Conservation (phyloP, 2,113 vertebrate species). For the Pangasianodon gigas region DNA sequence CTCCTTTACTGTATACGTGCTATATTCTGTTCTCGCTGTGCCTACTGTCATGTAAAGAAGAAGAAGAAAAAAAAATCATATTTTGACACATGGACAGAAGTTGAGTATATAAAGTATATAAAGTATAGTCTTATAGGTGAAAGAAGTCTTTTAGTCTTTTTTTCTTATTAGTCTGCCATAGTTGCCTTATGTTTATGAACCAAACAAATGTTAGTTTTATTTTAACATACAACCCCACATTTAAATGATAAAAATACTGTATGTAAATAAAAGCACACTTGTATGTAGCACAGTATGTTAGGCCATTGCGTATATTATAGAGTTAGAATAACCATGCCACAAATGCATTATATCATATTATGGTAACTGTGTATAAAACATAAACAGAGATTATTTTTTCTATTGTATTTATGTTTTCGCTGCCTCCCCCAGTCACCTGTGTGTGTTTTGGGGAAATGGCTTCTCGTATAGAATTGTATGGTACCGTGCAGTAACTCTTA, state of each 20-base stretch:
- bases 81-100: conserved; percentile 44
- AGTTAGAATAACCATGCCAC: conserved; percentile 23
- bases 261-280: conserved; percentile 66
- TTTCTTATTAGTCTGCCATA: conserved; percentile 68
- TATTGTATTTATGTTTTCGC: conserved; percentile 46
- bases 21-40: conserved; percentile 61
- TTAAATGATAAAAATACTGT: conserved; percentile 53
- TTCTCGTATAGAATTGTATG: conserved; percentile 50
- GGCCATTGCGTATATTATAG: conserved; percentile 37
- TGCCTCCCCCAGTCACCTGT: conserved; percentile 50
- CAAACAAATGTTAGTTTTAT: conserved; percentile 55
- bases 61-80: conserved; percentile 52
- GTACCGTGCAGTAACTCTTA: conserved; percentile 47
- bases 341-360: conserved; percentile 47
- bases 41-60: conserved; percentile 64
- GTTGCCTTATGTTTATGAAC: conserved; percentile 77
- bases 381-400: conserved; percentile 61
- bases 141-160: conserved; percentile 35
- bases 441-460: conserved; percentile 56
- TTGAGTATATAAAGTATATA: too few species aligned
- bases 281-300: conserved; percentile 70
- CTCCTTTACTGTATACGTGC: conserved; percentile 29
- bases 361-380: conserved; percentile 30
- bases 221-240: conserved; percentile 53
- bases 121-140: conserved; percentile 34